Base-by-base conservation (phyloP, 2,888 invertebrate species). In the Tromatobia lineatoria region DNA sequence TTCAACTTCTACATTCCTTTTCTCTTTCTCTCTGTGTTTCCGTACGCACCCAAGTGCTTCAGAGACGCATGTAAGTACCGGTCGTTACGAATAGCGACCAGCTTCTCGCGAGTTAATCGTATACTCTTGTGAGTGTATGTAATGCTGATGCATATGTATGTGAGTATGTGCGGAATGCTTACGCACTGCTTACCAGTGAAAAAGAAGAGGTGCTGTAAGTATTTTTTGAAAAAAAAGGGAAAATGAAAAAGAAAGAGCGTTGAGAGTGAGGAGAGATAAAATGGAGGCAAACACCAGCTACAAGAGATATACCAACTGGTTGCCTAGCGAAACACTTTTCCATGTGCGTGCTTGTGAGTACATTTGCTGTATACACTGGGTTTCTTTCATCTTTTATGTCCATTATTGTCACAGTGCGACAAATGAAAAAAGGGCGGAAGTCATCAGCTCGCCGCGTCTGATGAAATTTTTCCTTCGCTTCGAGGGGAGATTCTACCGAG, bases 111-210 rank as follows among this genome's bases (percentile, higher is more conserved):
- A 76, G 75, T 64, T 64, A 66, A 57, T 52, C 80, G 69, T 71
- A 47, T 38, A 57, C 52, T 18, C 38, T 20, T 45, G 29, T 61
- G 42, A 38, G 38, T 38, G 38, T n/a, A n/a, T n/a, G n/a, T n/a
- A n/a, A n/a, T n/a, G n/a, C n/a, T n/a, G n/a, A n/a, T n/a, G n/a
- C n/a, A n/a, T n/a, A n/a, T n/a, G n/a, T n/a, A n/a, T n/a, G n/a
- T n/a, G n/a, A n/a, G n/a, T n/a, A n/a, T n/a, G n/a, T n/a, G 88
- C 89, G 90, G 91, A 90, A 38, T 38, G 7, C 91, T 88, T 90
- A 89, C 88, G 88, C 70, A 59, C 61, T 57, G 74, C 64, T 80
- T 57, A 34, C 45, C 57, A 57, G 74, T 59, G 61, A 69, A 38
- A 61, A 77, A 57, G 50, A 2, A 59, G 38, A 54, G 11, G 59